Conservation (phyloP, 2,113 vertebrate genomes). For the Anarhynchus alexandrinus region DNA sequence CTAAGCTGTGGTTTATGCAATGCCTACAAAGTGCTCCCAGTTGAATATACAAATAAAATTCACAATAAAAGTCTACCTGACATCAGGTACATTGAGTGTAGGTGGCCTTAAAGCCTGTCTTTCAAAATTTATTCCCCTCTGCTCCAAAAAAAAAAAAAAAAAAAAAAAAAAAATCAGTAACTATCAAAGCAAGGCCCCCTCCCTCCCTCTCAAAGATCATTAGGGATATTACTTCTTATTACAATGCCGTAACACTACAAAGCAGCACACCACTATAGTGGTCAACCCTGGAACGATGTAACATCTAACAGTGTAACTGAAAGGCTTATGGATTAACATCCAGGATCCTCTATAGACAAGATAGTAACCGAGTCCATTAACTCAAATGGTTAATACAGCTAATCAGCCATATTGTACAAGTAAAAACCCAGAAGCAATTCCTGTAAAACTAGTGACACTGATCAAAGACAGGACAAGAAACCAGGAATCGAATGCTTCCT, state of each 20-base stretch:
- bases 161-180: background rate
- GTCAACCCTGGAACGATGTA: conserved; percentile 69
- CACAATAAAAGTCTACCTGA: conserved; percentile 78
- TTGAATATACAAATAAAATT: conserved; percentile 83
- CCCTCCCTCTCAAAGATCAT: conserved; percentile 49
- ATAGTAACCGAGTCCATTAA: conserved; percentile 24
- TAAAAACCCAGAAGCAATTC: conserved; percentile 56
- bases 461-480: conserved; percentile 32
- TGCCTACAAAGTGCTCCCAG: conserved; percentile 97
- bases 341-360: conserved; percentile 37
- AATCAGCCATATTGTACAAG: conserved; percentile 42
- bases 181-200: conserved; percentile 50
- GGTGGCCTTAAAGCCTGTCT: conserved; percentile 59
- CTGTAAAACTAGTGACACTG: conserved; percentile 56
- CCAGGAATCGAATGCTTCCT: conserved; percentile 23
- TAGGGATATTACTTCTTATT: conserved; percentile 57
- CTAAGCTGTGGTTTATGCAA: conserved; percentile 73
- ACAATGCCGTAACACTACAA: conserved; percentile 63
- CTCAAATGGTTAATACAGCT: conserved; percentile 51
- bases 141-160: conserved; percentile 24
- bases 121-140: conserved; percentile 55
- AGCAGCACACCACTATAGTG: conserved; percentile 79
- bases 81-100: conserved; percentile 74
- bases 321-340: conserved; percentile 40
- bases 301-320: conserved; percentile 68